These are phyloP conservation scores for Physeter macrocephalus DNA, from an alignment of 2,113 vertebrate species.

Conservation along the genomic window DNA sequence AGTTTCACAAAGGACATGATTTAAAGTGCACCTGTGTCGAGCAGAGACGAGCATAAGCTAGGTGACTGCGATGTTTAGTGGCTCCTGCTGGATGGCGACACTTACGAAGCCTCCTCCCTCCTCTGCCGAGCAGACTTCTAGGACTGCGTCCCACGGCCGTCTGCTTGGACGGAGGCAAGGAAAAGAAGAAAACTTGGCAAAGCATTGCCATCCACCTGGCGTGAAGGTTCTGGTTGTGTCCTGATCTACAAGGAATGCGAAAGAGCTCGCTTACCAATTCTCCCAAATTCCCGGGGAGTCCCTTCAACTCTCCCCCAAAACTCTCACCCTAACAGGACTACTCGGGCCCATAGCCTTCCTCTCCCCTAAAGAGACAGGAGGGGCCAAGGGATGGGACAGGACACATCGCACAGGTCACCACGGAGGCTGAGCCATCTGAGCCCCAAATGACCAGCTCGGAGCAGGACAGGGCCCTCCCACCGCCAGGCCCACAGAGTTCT, in stretches of 20 bases:
- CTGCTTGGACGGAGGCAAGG: accelerated
- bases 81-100: neutral
- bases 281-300: no score
- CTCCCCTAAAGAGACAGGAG: neutral
- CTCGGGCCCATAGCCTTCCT: neutral
- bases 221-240: neutral
- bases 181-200: neutral
- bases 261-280: neutral
- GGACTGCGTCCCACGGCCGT: accelerated
- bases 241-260: neutral
- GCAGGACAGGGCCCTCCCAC: neutral
- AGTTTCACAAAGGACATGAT: no score
- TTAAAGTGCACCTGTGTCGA: neutral
- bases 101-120: accelerated
- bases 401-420: neutral
- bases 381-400: neutral
- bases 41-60: accelerated
- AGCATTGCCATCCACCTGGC: no score
- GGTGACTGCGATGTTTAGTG: accelerated
- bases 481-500: accelerated
- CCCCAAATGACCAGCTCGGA: neutral
- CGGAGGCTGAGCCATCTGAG: neutral
- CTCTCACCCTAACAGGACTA: neutral
- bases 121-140: neutral
- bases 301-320: neutral